Evolutionary conservation across 2,888 invertebrate genomes (phyloP).

Genomic region (Encarsia formosa): DNA sequence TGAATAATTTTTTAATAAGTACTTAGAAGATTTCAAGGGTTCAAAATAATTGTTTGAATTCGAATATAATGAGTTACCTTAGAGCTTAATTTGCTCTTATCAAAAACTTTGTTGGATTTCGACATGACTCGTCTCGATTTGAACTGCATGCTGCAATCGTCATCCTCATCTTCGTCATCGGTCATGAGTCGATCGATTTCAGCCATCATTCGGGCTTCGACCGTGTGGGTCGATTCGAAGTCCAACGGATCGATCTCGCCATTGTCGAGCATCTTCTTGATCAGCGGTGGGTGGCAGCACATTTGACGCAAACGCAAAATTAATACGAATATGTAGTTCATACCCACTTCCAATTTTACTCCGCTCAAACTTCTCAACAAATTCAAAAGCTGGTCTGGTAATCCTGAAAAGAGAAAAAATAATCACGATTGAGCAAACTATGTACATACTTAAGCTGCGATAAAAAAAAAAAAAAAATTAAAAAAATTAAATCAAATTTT

Average conservation of each 20-base stretch:
- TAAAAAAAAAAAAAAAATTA: too few relatives aligned
- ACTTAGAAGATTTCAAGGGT: too few relatives aligned
- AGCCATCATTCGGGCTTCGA: neutral
- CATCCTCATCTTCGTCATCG: conserved; percentile 8
- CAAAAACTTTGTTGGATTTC: conserved; percentile 8
- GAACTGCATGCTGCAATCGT: conserved; percentile 1
- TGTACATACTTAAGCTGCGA: too few relatives aligned
- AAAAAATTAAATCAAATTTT: too few relatives aligned
- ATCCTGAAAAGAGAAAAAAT: too few relatives aligned
- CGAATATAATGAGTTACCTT: too few relatives aligned
- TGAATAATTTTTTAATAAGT: neutral
- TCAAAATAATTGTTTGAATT: too few relatives aligned
- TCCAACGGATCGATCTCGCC: too few relatives aligned
- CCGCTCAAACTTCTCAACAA: too few relatives aligned
- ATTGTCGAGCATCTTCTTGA: conserved; percentile 10
- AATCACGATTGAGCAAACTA: too few relatives aligned
- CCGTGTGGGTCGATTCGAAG: neutral
- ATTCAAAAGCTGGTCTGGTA: too few relatives aligned
- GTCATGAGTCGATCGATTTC: conserved; percentile 1
- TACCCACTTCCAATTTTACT: too few relatives aligned
- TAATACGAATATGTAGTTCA: conserved; percentile 13
- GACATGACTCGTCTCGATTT: conserved; percentile 2
- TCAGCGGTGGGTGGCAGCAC: conserved; percentile 20
- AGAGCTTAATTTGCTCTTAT: conserved; percentile 7
- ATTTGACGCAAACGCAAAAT: conserved; percentile 22